A percentile compares a stretch with the other conserved stretches of the same genome.
Evolutionary conservation across 2,888 invertebrate genomes (phyloP).

Genomic region (Prosopocoilus inquinatus): DNA sequence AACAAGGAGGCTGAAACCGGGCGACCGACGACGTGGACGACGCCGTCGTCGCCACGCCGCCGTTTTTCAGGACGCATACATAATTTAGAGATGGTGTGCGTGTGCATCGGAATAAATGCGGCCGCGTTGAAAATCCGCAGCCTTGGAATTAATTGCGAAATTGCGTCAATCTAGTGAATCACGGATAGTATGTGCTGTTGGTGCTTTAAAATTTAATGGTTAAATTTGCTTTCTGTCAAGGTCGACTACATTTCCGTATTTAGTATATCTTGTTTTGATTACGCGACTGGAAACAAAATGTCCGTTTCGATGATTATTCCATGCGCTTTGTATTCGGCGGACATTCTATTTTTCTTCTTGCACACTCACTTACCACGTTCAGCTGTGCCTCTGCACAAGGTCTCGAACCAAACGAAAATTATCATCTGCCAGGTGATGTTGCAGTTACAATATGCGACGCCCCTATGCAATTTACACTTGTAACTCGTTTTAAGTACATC

Average conservation of each 20-base stretch:
- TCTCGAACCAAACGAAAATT: too few species aligned
- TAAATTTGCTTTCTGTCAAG: conserved; percentile 11
- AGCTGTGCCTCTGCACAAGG: too few species aligned
- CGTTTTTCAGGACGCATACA: background rate
- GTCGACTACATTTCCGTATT: background rate
- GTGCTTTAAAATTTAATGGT: conserved; percentile 18
- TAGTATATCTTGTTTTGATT: background rate
- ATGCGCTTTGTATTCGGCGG: too few species aligned
- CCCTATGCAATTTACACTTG: too few species aligned
- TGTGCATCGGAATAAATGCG: conserved; percentile 13
- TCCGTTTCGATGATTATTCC: too few species aligned
- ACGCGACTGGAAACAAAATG: too few species aligned
- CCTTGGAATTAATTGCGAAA: conserved; percentile 20
- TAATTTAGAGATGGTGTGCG: background rate
- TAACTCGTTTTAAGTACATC: too few species aligned
- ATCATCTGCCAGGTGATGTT: too few species aligned
- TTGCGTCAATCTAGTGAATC: conserved; percentile 20
- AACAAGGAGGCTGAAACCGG: background rate
- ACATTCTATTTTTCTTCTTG: too few species aligned
- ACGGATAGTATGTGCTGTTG: conserved; percentile 11
- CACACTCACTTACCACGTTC: too few species aligned
- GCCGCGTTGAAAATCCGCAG: conserved; percentile 19
- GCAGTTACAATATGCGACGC: too few species aligned
- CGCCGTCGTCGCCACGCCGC: background rate
- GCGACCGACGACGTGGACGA: too few species aligned